Conservation (phyloP, 2,888 invertebrate species). For the Neoscelio sp. region DNA sequence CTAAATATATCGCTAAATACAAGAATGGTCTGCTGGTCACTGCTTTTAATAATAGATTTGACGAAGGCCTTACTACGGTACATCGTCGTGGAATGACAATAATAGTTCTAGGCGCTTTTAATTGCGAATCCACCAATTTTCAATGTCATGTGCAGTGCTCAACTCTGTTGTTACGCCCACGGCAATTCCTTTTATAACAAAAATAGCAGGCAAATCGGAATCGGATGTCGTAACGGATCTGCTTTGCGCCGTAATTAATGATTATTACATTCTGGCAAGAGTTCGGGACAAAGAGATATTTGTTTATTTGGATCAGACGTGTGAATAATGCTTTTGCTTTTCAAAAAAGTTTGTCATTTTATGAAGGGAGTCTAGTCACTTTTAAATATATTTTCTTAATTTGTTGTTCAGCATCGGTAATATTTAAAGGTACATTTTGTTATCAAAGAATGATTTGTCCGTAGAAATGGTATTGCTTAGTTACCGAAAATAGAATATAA, state of each 20-base stretch:
- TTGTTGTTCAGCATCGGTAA: too few relatives aligned
- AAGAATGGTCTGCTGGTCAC: constrained; percentile 72
- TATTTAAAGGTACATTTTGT: too few relatives aligned
- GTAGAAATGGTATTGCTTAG: too few relatives aligned
- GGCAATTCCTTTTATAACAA: not conserved
- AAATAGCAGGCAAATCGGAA: constrained; percentile 6
- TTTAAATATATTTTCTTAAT: too few relatives aligned
- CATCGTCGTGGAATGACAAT: constrained; percentile 62
- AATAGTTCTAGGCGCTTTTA: constrained; percentile 61
- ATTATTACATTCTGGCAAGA: not conserved
- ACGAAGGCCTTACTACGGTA: constrained; percentile 72
- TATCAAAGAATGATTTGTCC: too few relatives aligned
- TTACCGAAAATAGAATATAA: too few relatives aligned
- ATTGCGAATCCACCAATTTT: constrained; percentile 65
- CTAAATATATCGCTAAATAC: constrained; percentile 73
- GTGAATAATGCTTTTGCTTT: too few relatives aligned
- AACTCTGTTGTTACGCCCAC: not conserved
- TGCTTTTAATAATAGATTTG: constrained; percentile 78
- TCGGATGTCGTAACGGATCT: constrained; percentile 8
- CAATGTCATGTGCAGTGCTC: constrained; percentile 55
- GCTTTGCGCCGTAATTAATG: constrained; percentile 2
- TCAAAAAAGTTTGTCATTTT: too few relatives aligned
- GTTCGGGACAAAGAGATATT: not conserved
- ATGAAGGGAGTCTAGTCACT: too few relatives aligned
- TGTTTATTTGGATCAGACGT: not conserved